Evolutionary conservation across 2,888 invertebrate genomes (phyloP).

Genomic region (Thera obeliscata): DNA sequence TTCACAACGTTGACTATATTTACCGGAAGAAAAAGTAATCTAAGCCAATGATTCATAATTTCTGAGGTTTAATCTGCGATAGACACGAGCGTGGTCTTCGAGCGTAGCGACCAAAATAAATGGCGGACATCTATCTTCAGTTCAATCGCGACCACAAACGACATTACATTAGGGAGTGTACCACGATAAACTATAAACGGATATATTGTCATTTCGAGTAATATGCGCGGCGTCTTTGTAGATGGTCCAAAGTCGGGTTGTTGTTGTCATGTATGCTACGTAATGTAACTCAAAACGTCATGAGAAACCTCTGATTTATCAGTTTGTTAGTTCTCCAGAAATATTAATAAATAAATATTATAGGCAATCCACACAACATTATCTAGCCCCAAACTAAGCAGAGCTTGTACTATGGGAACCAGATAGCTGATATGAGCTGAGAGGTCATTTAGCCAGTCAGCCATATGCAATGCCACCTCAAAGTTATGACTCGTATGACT

Average conservation of each 20-base stretch:
- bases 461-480: no score
- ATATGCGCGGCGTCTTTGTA: neutral
- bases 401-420: no score
- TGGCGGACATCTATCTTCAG: conserved; percentile 21
- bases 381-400: no score
- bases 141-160: conserved; percentile 30
- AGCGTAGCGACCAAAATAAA: conserved; percentile 22
- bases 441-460: no score
- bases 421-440: no score
- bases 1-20: no score
- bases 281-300: neutral
- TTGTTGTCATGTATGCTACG: neutral
- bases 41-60: neutral
- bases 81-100: conserved; percentile 16
- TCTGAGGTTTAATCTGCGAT: conserved; percentile 3
- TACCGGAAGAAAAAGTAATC: no score
- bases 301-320: neutral
- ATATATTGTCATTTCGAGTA: neutral
- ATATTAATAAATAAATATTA: neutral
- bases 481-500: no score
- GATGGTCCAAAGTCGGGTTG: neutral
- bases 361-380: no score
- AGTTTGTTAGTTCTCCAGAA: neutral
- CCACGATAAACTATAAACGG: neutral
- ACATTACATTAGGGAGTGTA: conserved; percentile 24